These are phyloP conservation scores for Hephaestus fuliginosus DNA, from an alignment of 2,797 vertebrate genomes.

Conservation along the genomic window DNA sequence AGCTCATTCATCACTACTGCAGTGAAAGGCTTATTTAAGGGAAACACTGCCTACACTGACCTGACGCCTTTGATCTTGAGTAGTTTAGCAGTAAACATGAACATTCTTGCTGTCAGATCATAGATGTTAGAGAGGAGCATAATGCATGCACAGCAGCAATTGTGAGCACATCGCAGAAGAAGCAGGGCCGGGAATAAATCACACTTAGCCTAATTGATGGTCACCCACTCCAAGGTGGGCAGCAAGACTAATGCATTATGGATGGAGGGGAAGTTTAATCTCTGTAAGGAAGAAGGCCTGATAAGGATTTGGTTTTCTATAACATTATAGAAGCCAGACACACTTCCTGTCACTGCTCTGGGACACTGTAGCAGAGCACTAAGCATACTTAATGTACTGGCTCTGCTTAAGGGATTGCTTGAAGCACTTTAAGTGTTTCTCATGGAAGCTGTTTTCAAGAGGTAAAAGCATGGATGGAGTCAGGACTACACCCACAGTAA, in stretches of 20 bases:
- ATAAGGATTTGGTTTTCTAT: conserved; percentile 46
- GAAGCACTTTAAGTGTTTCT: conserved; percentile 36
- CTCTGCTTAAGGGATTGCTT: conserved; percentile 21
- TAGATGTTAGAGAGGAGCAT: conserved; percentile 19
- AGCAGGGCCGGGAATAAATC: conserved; percentile 31
- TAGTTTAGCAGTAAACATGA: not conserved
- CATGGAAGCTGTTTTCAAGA: conserved; percentile 1
- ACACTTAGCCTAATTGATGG: conserved; percentile 57
- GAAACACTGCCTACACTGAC: not conserved
- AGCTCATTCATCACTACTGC: conserved; percentile 11
- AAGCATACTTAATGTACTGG: conserved; percentile 49
- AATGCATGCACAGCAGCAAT: conserved; percentile 32
- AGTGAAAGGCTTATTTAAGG: not conserved
- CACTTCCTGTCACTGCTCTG: conserved; percentile 42
- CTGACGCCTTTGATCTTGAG: not conserved
- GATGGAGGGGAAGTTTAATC: conserved; percentile 53
- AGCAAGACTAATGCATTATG: conserved; percentile 61
- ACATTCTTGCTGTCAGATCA: conserved; percentile 25
- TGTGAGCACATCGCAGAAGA: conserved; percentile 2
- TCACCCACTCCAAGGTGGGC: conserved; percentile 51
- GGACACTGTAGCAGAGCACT: conserved; percentile 40
- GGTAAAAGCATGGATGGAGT: not conserved
- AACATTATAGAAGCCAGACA: conserved; percentile 46
- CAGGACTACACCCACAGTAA: not conserved
- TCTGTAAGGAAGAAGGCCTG: conserved; percentile 32